Conservation (phyloP, 2,888 invertebrate genomes). For the Melinopterus prodromus region DNA sequence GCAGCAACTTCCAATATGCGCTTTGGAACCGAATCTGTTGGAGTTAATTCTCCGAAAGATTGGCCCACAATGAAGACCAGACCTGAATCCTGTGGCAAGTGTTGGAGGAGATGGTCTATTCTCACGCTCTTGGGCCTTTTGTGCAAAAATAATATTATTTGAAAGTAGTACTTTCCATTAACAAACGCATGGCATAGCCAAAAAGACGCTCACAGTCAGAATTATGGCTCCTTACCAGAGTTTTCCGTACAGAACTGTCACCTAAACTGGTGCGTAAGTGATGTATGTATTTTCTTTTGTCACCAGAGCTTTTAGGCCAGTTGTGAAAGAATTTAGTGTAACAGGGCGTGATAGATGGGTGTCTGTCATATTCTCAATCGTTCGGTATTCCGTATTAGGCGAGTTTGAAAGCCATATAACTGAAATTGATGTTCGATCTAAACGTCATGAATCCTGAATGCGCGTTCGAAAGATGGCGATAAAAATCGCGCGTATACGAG, state of each 20-base stretch:
- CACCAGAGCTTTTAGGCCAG: background rate
- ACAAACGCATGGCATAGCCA: too few relatives aligned
- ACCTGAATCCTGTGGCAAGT: too few relatives aligned
- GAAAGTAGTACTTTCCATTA: too few relatives aligned
- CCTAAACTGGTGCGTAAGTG: background rate
- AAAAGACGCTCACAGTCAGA: too few relatives aligned
- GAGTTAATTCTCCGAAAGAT: too few relatives aligned
- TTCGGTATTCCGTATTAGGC: background rate
- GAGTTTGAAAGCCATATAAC: background rate
- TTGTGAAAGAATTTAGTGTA: background rate
- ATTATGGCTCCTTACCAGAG: background rate
- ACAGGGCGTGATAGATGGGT: background rate
- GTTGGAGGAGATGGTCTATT: too few relatives aligned
- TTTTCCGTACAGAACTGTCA: too few relatives aligned
- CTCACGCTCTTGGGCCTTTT: too few relatives aligned
- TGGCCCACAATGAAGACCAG: too few relatives aligned
- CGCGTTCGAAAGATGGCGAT: background rate
- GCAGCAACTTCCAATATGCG: too few relatives aligned
- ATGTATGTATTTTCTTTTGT: background rate
- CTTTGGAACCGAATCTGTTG: too few relatives aligned
- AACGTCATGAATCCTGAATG: background rate
- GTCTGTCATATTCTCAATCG: background rate
- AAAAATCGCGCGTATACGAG: background rate
- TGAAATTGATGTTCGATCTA: background rate
- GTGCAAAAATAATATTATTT: too few relatives aligned